phyloP scores from a whole-genome alignment of 2,888 invertebrate species.

The Conus canariensis region DNA sequence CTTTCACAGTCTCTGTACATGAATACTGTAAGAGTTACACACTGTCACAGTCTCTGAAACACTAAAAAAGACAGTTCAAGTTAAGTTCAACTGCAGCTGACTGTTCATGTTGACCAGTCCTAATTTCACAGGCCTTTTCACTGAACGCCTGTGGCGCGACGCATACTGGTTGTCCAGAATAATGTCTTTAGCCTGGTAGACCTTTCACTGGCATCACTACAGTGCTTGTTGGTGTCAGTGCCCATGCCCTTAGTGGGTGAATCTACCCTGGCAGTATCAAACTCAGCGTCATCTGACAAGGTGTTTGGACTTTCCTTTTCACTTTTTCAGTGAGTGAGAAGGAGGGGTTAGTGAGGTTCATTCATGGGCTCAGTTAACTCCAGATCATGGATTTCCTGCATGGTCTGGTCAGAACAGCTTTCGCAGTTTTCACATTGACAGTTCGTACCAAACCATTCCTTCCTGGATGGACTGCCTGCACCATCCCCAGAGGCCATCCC shows the following conservation, averaged over 20 bases:
- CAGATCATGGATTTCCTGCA: not conserved
- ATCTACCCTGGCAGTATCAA: not conserved
- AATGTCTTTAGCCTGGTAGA: not conserved
- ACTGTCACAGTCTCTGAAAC: no score
- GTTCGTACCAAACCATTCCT: not conserved
- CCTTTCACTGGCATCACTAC: not conserved
- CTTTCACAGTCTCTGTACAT: no score
- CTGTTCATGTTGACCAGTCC: not conserved
- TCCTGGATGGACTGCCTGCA: not conserved
- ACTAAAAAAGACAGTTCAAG: no score
- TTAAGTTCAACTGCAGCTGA: not conserved
- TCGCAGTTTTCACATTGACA: not conserved
- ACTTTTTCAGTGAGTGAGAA: not conserved
- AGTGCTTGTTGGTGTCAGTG: not conserved
- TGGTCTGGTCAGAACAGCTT: not conserved
- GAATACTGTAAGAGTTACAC: no score
- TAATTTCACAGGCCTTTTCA: conserved; percentile 9
- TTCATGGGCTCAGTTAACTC: not conserved
- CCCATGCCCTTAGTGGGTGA: not conserved
- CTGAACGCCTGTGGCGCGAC: not conserved
- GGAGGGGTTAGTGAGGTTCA: not conserved
- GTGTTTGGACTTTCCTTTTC: not conserved
- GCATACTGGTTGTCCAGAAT: not conserved
- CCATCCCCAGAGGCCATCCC: not conserved
- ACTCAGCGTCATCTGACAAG: not conserved